These are phyloP conservation scores for Spondyliosoma cantharus DNA, from an alignment of 2,797 vertebrate genomes.

Conservation along the genomic window DNA sequence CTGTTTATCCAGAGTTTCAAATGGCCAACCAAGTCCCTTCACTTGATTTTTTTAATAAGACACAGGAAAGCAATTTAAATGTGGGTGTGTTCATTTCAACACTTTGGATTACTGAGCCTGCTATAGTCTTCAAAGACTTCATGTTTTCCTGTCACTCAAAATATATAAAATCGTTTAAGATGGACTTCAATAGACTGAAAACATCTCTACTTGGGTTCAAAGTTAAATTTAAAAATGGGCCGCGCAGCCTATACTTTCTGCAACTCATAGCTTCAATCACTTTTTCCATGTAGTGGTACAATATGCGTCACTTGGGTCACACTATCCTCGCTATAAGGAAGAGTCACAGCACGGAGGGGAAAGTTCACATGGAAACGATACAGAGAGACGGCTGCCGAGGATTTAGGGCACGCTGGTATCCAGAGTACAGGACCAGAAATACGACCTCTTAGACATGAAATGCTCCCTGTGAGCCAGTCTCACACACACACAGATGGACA, in stretches of 20 bases:
- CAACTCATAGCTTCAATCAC: constrained; percentile 7
- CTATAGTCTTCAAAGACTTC: not conserved
- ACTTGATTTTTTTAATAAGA: constrained; percentile 20
- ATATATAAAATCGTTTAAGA: constrained; percentile 16
- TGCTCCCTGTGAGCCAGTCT: constrained; percentile 21
- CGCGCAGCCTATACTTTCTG: not conserved
- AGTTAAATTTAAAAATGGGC: constrained; percentile 8
- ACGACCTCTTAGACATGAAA: constrained; percentile 61
- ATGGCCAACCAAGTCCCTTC: constrained; percentile 11
- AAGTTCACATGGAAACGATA: constrained; percentile 59
- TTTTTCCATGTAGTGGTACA: constrained; percentile 20
- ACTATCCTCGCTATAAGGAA: constrained; percentile 44
- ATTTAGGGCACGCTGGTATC: constrained; percentile 38
- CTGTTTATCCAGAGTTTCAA: constrained; percentile 45
- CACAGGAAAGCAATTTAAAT: constrained; percentile 6
- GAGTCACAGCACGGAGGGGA: constrained; percentile 31
- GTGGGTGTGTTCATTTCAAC: constrained; percentile 19
- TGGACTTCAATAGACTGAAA: not conserved
- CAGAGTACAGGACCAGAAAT: constrained; percentile 55
- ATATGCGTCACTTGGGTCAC: constrained; percentile 33
- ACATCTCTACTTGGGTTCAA: not conserved
- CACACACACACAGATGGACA: constrained; percentile 21
- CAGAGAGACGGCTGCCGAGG: constrained; percentile 8
- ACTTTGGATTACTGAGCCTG: not conserved
- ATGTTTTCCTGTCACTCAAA: constrained; percentile 23